phyloP scores from a whole-genome alignment of 2,797 vertebrate species.

The Oreochromis grahami region DNA sequence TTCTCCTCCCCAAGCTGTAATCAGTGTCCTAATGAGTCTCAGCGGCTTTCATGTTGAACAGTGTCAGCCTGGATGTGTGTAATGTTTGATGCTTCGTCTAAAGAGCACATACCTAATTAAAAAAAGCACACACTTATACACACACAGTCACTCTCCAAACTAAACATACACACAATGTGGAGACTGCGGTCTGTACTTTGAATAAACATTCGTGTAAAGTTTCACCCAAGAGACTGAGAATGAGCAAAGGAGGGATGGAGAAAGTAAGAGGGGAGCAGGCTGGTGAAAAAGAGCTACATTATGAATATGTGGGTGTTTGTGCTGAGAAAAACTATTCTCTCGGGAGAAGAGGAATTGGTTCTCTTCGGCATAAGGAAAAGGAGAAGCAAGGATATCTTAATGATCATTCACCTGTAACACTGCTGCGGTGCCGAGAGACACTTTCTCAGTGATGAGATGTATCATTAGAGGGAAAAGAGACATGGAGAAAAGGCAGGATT shows the following conservation, averaged over 20 bases:
- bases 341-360: not conserved
- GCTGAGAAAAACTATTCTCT: not conserved
- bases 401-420: conserved; percentile 6
- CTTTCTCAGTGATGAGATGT: not conserved
- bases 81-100: conserved; percentile 12
- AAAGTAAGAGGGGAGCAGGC: not conserved
- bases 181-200: not conserved
- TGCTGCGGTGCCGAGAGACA: not conserved
- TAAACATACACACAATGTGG: not conserved
- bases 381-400: not conserved
- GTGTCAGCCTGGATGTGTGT: conserved; percentile 19
- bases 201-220: not conserved
- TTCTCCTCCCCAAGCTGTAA: conserved; percentile 45
- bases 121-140: not conserved
- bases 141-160: not conserved
- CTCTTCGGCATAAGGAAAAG: not conserved
- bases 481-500: not conserved
- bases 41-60: conserved; percentile 52
- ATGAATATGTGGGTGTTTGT: not conserved
- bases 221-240: not conserved
- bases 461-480: not conserved
- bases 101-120: conserved; percentile 14
- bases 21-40: conserved; percentile 57
- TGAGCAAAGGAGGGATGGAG: not conserved
- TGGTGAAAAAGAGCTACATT: not conserved